A percentile compares a stretch with the other conserved stretches of the same genome.
Evolutionary conservation across 1,140 invertebrate species (phyloP).

Genomic region (Musca domestica): DNA sequence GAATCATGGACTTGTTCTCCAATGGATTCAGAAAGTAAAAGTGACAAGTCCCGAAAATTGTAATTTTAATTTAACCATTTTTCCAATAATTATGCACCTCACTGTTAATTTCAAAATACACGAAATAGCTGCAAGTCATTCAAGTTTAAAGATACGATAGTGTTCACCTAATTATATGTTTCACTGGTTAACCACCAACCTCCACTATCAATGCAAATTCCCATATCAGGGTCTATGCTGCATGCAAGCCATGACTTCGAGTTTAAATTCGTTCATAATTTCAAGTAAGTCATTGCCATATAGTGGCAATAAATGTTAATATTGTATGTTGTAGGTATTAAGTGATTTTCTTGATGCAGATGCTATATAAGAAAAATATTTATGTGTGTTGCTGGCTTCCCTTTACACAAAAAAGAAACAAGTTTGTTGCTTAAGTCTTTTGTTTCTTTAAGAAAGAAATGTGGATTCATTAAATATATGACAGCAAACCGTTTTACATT

Average conservation of each 20-base stretch:
- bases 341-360: neutral
- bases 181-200: conserved; percentile 1
- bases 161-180: conserved; percentile 6
- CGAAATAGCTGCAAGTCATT: conserved; percentile 19
- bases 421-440: conserved; percentile 51
- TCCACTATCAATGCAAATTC: too few species aligned
- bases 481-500: too few species aligned
- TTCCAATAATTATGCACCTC: too few species aligned
- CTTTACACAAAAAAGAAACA: conserved; percentile 8
- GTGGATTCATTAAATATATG: too few species aligned
- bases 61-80: too few species aligned
- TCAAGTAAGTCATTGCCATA: conserved; percentile 14
- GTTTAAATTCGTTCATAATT: neutral
- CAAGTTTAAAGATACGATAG: conserved; percentile 17
- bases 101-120: neutral
- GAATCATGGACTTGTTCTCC: too few species aligned
- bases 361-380: neutral
- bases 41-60: too few species aligned
- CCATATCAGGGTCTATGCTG: too few species aligned
- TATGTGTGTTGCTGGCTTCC: neutral
- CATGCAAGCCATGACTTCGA: neutral
- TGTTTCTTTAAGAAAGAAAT: conserved; percentile 24
- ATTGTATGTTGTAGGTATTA: neutral
- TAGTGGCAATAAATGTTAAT: conserved; percentile 8
- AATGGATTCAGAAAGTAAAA: too few species aligned